Conservation (phyloP, 2,888 invertebrate species). For the Trichogramma dendrolimi region DNA sequence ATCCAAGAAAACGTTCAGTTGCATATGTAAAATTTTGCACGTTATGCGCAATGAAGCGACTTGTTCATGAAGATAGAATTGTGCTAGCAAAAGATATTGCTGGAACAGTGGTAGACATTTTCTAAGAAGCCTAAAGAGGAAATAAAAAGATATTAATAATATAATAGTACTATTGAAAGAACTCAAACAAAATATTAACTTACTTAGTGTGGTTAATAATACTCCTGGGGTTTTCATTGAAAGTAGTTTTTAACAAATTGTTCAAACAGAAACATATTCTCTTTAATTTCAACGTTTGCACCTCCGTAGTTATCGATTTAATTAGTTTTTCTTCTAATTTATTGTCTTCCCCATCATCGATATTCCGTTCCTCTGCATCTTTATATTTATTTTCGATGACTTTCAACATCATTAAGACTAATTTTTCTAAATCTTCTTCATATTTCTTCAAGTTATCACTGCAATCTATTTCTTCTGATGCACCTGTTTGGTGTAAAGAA, state of each 20-base stretch:
- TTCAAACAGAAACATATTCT: constrained; percentile 46
- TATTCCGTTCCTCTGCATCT: constrained; percentile 34
- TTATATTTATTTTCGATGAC: constrained; percentile 61
- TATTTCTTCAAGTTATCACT: constrained; percentile 1
- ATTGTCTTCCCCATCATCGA: no score
- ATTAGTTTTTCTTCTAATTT: constrained; percentile 67
- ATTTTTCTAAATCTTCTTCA: constrained; percentile 47
- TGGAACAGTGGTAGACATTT: constrained; percentile 68
- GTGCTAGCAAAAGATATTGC: constrained; percentile 70
- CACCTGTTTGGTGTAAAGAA: background rate
- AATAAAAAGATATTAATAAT: no score
- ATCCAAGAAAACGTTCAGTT: constrained; percentile 81
- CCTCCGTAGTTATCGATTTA: constrained; percentile 61
- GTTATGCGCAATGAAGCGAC: constrained; percentile 74
- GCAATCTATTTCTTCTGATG: background rate
- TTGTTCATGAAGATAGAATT: constrained; percentile 76
- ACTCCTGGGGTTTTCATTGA: constrained; percentile 47
- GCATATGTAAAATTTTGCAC: constrained; percentile 77
- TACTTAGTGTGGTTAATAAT: constrained; percentile 33
- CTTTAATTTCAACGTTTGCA: constrained; percentile 59
- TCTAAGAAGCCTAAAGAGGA: constrained; percentile 40
- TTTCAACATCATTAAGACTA: constrained; percentile 56
- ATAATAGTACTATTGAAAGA: no score
- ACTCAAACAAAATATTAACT: no score
- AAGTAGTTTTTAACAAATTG: constrained; percentile 50